Percentiles rank a stretch among this genome's conserved stretches.
These are phyloP conservation scores for Nymphalis polychloros DNA, from an alignment of 2,888 invertebrate species.

Conservation along the genomic window DNA sequence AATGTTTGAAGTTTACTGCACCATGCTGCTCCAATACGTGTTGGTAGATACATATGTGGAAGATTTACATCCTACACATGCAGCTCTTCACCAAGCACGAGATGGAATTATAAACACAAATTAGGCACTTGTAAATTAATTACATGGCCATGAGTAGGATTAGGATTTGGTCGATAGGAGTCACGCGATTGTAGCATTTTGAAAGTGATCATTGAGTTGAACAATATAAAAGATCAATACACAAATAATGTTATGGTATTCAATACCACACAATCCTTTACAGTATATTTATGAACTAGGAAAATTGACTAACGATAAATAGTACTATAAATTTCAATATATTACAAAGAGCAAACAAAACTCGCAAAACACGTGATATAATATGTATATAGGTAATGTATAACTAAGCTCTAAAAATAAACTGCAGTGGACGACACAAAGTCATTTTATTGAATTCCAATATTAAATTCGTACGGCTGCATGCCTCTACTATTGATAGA, in stretches of 20 bases:
- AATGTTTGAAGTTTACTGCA: too few relatives aligned
- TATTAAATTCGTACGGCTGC: conserved; percentile 45
- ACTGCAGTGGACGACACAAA: conserved; percentile 43
- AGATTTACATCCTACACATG: too few relatives aligned
- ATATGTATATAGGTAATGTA: background rate
- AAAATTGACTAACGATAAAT: background rate
- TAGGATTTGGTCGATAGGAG: too few relatives aligned
- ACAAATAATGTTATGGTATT: background rate
- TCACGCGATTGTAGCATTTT: too few relatives aligned
- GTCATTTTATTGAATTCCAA: conserved; percentile 55
- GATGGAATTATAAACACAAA: too few relatives aligned
- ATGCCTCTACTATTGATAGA: conserved; percentile 25
- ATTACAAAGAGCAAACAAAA: background rate
- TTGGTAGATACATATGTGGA: too few relatives aligned
- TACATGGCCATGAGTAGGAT: too few relatives aligned
- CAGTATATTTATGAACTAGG: background rate
- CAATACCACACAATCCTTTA: background rate
- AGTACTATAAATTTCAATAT: conserved; percentile 22
- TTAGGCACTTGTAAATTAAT: too few relatives aligned
- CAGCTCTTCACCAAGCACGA: too few relatives aligned
- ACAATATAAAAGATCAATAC: too few relatives aligned
- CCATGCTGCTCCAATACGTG: too few relatives aligned
- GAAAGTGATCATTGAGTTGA: too few relatives aligned
- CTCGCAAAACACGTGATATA: conserved; percentile 9
- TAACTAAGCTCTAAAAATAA: conserved; percentile 28